These are phyloP conservation scores for Pristionchus entomophagus DNA, from an alignment of 2,888 invertebrate genomes.

Conservation along the genomic window DNA sequence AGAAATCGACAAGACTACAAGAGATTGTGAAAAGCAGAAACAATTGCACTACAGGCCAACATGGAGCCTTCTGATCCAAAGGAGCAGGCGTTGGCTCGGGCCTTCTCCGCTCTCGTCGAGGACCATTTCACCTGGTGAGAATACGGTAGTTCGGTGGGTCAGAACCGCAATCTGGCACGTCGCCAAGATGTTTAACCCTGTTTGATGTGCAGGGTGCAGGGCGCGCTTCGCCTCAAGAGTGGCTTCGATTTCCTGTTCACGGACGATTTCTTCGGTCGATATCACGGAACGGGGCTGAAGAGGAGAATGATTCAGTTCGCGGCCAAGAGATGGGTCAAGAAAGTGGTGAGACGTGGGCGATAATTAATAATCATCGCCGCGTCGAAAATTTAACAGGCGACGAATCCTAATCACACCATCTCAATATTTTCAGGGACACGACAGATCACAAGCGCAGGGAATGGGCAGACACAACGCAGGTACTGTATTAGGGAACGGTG, in stretches of 20 bases:
- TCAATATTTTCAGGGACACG: not conserved
- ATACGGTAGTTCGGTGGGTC: not conserved
- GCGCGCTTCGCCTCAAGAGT: not conserved
- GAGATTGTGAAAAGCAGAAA: not conserved
- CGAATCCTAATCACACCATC: not conserved
- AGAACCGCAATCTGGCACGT: not conserved
- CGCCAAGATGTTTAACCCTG: not conserved
- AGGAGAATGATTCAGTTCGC: not conserved
- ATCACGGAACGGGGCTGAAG: slow-evolving; percentile 41
- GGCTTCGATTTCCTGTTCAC: slow-evolving; percentile 5
- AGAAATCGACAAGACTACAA: not conserved
- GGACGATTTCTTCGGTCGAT: slow-evolving; percentile 28
- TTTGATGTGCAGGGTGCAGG: not conserved
- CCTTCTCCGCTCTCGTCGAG: not conserved
- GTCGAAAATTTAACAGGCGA: not conserved
- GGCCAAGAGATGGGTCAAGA: slow-evolving; percentile 19
- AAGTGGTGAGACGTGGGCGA: not conserved
- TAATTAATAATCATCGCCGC: not conserved
- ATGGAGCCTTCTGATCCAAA: not conserved
- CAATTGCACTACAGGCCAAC: not conserved
- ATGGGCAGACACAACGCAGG: slow-evolving; percentile 30
- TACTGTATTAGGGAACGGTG: not conserved
- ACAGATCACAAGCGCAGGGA: not conserved
- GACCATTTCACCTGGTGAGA: slow-evolving; percentile 1
- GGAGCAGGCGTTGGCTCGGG: not conserved